Evolutionary conservation across 1,140 invertebrate species (phyloP).

Genomic region (Cylas formicarius): DNA sequence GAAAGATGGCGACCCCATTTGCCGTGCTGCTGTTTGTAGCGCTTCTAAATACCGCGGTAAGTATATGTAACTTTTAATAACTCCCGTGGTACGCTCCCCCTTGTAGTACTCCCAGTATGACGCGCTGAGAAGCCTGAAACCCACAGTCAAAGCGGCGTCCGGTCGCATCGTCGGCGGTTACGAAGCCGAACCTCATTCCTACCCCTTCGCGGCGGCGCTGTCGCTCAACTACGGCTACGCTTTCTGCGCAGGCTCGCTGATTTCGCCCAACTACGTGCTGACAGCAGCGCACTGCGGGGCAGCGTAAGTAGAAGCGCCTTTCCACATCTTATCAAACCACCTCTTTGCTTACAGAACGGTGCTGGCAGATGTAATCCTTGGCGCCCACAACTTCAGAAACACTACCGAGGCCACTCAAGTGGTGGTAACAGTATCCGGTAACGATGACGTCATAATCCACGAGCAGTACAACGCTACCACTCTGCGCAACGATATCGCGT

Average conservation of each 20-base stretch:
- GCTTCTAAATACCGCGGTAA: background rate
- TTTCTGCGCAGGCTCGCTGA: conserved; percentile 54
- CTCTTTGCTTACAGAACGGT: background rate
- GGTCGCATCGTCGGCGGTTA: conserved; percentile 20
- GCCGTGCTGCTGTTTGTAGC: too few species aligned
- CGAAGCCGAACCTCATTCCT: conserved; percentile 7
- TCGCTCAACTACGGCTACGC: conserved; percentile 39
- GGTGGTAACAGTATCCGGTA: too few species aligned
- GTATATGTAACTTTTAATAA: background rate
- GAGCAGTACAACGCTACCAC: background rate
- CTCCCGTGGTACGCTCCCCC: background rate
- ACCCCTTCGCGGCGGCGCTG: conserved; percentile 19
- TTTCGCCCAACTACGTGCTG: conserved; percentile 47
- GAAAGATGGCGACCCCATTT: too few species aligned
- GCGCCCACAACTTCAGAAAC: conserved; percentile 3
- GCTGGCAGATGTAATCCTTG: background rate
- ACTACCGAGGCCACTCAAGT: conserved; percentile 1
- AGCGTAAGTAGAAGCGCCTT: conserved; percentile 13
- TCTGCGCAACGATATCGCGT: conserved; percentile 7
- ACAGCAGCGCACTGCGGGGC: conserved; percentile 53
- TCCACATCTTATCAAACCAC: background rate
- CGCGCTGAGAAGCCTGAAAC: background rate
- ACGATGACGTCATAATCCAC: too few species aligned
- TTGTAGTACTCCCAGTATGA: background rate
- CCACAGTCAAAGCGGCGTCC: background rate